Evolutionary conservation across 2,888 invertebrate species (phyloP).

Genomic region (Amorpha juglandis): DNA sequence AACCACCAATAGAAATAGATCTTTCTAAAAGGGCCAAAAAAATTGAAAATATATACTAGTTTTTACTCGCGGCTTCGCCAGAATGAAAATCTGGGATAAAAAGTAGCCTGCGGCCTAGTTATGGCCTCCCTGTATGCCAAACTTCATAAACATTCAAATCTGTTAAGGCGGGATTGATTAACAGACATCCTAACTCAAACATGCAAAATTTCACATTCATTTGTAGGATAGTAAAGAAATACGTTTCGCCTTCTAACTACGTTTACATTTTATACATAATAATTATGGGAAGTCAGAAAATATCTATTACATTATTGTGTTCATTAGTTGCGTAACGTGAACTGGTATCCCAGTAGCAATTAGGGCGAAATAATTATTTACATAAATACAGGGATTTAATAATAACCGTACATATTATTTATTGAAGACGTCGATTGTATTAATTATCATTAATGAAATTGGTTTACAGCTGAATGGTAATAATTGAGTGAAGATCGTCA

Average conservation of each 20-base stretch:
- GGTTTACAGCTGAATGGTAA: constrained; percentile 60
- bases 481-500: constrained; percentile 62
- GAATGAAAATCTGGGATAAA: no score
- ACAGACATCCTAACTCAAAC: no score
- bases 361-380: constrained; percentile 78
- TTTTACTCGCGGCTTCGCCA: no score
- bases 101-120: no score
- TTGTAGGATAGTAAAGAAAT: no score
- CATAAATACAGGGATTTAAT: constrained; percentile 70
- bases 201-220: no score
- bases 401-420: constrained; percentile 70
- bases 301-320: constrained; percentile 79
- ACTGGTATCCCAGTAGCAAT: constrained; percentile 68
- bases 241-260: constrained; percentile 24
- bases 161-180: no score
- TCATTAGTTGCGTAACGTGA: constrained; percentile 77
- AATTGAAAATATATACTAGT: no score
- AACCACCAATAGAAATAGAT: no score
- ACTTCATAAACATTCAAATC: no score
- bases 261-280: constrained; percentile 51
- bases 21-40: no score
- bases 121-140: no score
- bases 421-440: constrained; percentile 65
- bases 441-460: constrained; percentile 75
- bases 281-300: constrained; percentile 73